Evolutionary conservation across 2,797 vertebrate genomes (phyloP), one percentile per base, ranked within the genome.

Genomic region (Alfaro cultratus): DNA sequence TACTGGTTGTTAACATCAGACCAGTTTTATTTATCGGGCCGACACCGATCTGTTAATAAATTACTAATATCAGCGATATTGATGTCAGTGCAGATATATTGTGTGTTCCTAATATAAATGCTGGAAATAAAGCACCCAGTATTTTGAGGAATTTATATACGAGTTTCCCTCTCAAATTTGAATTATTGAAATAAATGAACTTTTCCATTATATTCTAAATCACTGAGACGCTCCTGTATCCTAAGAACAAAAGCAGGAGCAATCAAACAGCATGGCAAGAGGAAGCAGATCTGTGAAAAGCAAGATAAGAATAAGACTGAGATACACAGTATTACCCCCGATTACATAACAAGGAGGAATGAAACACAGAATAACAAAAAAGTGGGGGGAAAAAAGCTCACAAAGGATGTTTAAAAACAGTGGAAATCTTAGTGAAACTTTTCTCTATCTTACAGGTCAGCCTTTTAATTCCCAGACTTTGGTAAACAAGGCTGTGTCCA

Each of bases 401-500:
- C 0, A 26, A 23, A 53, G 23, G 9, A 11, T 11, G 23, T 55
- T 55, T n/a, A 10, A 10, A 55, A 26, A 26, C 23, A 0, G 51
- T 41, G 10, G 8, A 21, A 23, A n/a, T 26, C 23, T 43, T 12
- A 70, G 23, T 70, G 23, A 43, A 41, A 43, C 1, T 7, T n/a
- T 16, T 70, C 67, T 64, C 26, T 73, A 21, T 83, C 46, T 87
- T 46, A 21, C n/a, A 95, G 94, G 89, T 0, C 57, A 87, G 36
- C 74, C 93, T 26, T 91, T 94, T 46, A 60, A 88, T 41, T 64
- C 84, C 6, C 83, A 87, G 34, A 23, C 62, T 29, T 53, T 88
- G 31, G 29, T 94, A 3, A 87, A 86, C 85, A 93, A 78, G 1
- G 91, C 93, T 29, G 92, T 94, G 67, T 70, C 67, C 67, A 70